Base-by-base conservation (phyloP, 1,140 invertebrate genomes). In the Musca domestica region DNA sequence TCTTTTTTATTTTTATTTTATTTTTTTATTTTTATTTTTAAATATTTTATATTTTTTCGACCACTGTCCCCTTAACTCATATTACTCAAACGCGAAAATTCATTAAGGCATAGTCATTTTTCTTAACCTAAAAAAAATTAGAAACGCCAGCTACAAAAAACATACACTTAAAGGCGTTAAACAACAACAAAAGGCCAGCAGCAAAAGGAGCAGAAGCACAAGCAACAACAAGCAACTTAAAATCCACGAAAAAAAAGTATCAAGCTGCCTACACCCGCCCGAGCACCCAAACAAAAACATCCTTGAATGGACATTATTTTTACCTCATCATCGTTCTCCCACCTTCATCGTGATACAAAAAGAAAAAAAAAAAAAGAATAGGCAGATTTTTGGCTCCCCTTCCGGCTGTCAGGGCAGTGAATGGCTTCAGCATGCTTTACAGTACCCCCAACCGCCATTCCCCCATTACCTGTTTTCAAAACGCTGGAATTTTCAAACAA, bases 111-210 rank as follows among this genome's bases (percentile, higher is more conserved):
- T 47, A 64, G 47, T 48, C 22, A 64, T 64, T 64, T 64, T 49
- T 64, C 56, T 61, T 54, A 30, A n/a, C 15, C 27, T n/a, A 58
- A 34, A 61, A 19, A 61, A 61, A 61, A 34, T 17, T 17, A 51
- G 20, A 51, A 51, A 19, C 17, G 34, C 19, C 30, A 17, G 20
- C n/a, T 41, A 34, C 34, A 34, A 34, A 34, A 61, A 61, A 17
- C 22, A 64, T 19, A 64, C 47, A 64, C 63, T 64, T 64, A 48
- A 64, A 64, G 63, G 63, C 63, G 63, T 64, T 64, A 64, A 64
- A 22, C 23, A 49, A 64, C 46, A 64, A 27, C 46, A 47, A 64
- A 48, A 23, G 41, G 22, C 22, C 30, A 64, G 27, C 34, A 61
- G 27, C n/a, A 27, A 34, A 6, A 3, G 6, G 27, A 23, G 6